Percentiles rank a stretch among this genome's conserved stretches.
Evolutionary conservation across 2,113 vertebrate species (phyloP).

Genomic region (Tragulus kanchil): DNA sequence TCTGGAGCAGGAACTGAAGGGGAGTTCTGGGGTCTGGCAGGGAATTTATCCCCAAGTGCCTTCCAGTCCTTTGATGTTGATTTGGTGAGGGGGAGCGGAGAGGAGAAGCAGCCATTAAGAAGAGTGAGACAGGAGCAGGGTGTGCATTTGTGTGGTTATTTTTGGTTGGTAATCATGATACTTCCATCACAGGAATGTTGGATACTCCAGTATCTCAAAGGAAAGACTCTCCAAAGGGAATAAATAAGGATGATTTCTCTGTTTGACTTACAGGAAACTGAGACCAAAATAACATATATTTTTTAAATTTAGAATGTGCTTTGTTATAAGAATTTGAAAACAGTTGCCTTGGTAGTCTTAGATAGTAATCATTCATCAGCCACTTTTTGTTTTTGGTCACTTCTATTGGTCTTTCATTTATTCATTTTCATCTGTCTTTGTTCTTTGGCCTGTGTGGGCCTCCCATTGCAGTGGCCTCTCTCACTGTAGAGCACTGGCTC

Average conservation of each 20-base stretch:
- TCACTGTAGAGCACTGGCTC: too few species aligned
- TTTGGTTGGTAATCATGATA: constrained; percentile 39
- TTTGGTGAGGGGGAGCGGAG: not conserved
- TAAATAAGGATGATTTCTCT: constrained; percentile 17
- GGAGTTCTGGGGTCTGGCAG: not conserved
- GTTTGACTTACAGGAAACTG: not conserved
- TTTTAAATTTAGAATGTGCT: not conserved
- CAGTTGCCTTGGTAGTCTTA: not conserved
- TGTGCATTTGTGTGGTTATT: constrained; percentile 46
- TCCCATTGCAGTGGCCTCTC: too few species aligned
- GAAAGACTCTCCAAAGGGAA: constrained; percentile 1
- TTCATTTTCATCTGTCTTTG: too few species aligned
- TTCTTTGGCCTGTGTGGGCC: too few species aligned
- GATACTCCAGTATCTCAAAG: not conserved
- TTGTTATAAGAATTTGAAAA: constrained; percentile 33
- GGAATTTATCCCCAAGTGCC: not conserved
- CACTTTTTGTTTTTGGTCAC: not conserved
- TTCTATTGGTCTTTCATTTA: too few species aligned
- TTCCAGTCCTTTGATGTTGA: constrained; percentile 8
- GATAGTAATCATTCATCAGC: constrained; percentile 21
- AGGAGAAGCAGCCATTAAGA: constrained; percentile 25
- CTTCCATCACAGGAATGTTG: constrained; percentile 19
- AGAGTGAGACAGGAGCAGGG: constrained; percentile 7
- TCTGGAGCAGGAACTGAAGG: not conserved
- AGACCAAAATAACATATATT: constrained; percentile 25